phyloP scores from a whole-genome alignment of 2,888 invertebrate genomes.

The Acholoe squamosa region DNA sequence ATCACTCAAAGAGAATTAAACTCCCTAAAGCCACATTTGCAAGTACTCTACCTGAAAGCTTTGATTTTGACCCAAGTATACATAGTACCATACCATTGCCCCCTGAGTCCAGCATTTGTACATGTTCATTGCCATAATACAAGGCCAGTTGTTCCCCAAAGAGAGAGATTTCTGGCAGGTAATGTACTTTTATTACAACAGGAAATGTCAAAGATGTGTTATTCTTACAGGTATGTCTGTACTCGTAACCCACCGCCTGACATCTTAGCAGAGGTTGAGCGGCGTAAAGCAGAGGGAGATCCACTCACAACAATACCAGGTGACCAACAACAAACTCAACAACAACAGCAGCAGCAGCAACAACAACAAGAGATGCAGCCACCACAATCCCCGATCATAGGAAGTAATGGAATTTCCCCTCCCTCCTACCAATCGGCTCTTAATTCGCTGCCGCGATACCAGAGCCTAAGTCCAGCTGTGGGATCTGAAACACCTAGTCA shows the following conservation, averaged over 20 bases:
- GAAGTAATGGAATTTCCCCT: background rate
- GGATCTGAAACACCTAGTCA: background rate
- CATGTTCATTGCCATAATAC: too few relatives aligned
- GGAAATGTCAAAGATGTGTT: too few relatives aligned
- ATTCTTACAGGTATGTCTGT: slow-evolving; percentile 44
- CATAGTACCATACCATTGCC: too few relatives aligned
- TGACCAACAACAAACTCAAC: background rate
- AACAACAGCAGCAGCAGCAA: background rate
- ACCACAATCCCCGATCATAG: background rate
- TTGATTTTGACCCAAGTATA: too few relatives aligned
- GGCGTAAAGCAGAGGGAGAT: background rate
- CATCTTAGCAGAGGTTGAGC: slow-evolving; percentile 20
- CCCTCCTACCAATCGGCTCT: background rate
- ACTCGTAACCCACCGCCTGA: slow-evolving; percentile 6
- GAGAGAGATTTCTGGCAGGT: too few relatives aligned
- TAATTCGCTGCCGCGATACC: background rate
- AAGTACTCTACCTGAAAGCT: too few relatives aligned
- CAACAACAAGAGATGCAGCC: background rate
- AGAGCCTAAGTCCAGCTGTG: background rate
- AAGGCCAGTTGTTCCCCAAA: too few relatives aligned
- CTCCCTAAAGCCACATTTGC: too few relatives aligned
- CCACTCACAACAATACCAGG: background rate
- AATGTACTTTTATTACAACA: too few relatives aligned
- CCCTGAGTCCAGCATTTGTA: too few relatives aligned
- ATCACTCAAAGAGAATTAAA: too few relatives aligned